Evolutionary conservation across 1,140 invertebrate species (phyloP).

Genomic region (Globodera rostochiensis): DNA sequence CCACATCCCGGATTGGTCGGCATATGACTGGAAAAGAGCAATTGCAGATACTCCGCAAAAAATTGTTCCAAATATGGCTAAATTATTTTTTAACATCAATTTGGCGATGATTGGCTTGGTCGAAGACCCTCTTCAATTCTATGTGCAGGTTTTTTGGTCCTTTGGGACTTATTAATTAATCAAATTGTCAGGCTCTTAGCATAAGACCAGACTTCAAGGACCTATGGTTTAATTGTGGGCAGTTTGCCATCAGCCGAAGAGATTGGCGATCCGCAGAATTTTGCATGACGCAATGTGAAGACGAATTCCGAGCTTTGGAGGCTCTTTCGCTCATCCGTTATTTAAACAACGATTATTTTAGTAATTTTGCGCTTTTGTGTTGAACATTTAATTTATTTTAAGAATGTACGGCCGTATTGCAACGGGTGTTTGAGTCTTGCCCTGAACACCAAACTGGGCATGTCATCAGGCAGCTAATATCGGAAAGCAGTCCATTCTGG

Average conservation of each 20-base stretch:
- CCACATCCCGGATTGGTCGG: conserved; percentile 10
- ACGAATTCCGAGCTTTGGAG: conserved; percentile 41
- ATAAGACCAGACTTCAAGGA: conserved; percentile 36
- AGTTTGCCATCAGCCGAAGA: conserved; percentile 11
- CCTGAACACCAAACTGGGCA: conserved; percentile 18
- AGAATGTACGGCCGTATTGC: conserved; percentile 24
- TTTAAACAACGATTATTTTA: conserved; percentile 24
- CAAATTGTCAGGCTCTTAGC: conserved; percentile 31
- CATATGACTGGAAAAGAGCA: conserved; percentile 10
- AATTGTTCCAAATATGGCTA: conserved; percentile 35
- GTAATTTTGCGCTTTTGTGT: conserved; percentile 8
- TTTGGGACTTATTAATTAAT: background rate
- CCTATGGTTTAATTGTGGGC: conserved; percentile 38
- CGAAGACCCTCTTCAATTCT: conserved; percentile 37
- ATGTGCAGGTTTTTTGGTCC: conserved; percentile 32
- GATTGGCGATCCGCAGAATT: conserved; percentile 41
- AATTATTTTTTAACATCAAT: conserved; percentile 39
- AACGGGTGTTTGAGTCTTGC: conserved; percentile 20
- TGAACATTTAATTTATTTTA: background rate
- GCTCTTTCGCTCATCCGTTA: conserved; percentile 36
- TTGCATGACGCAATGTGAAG: conserved; percentile 36
- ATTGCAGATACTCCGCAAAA: background rate
- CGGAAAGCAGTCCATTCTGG: conserved; percentile 29
- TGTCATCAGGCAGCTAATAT: conserved; percentile 17
- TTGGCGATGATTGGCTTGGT: conserved; percentile 29